Base-by-base conservation (phyloP, 2,113 vertebrate species). In the human (Homo sapiens) region DNA sequence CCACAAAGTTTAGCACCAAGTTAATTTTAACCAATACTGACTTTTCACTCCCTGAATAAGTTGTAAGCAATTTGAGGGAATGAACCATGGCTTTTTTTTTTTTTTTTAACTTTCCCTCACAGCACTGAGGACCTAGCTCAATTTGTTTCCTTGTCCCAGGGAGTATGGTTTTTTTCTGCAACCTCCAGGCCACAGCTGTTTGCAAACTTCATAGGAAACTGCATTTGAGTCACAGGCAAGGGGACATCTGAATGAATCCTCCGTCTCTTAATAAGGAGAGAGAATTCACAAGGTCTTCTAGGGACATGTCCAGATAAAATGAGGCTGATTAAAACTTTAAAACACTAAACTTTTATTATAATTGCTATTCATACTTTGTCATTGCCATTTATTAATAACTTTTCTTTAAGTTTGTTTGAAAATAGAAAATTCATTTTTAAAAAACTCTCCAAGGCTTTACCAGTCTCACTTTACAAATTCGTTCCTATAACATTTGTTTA, bases 101-200 rank as follows among this genome's bases (percentile, higher is more conserved):
- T 52, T 50, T 40, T 81, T 55, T 38, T 61, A 10, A 35, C n/a
- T 91, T 90, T 55, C 61, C 35, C 78, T 96, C 57, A 40, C 10
- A 61, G 38, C 64, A 57, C 27, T 80, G 55, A 90, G 57, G 30
- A 82, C 0, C 1, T 66, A 55, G 13, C 68, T 97, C 40, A n/a
- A 0, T 78, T 70, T 76, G 16, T 76, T 89, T 95, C 68, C 40
- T 89, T 48, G 32, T 85, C 35, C 59, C 48, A 25, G 59, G 30
- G 68, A 89, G 78, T 52, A 61, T 59, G n/a, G 38, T n/a, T 68
- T 70, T 70, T 84, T 93, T 93, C 80, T 94, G 73, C 55, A 82
- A 76, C 38, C 30, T 75, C 45, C 20, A 43, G 32, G 8, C 50
- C 83, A 68, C 10, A 38, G 38, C 88, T 90, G 12, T 76, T 72